Percentiles rank a stretch among this genome's conserved stretches.
Conservation (phyloP, 1,140 invertebrate species). For the Pseudomyrmex concolor region DNA sequence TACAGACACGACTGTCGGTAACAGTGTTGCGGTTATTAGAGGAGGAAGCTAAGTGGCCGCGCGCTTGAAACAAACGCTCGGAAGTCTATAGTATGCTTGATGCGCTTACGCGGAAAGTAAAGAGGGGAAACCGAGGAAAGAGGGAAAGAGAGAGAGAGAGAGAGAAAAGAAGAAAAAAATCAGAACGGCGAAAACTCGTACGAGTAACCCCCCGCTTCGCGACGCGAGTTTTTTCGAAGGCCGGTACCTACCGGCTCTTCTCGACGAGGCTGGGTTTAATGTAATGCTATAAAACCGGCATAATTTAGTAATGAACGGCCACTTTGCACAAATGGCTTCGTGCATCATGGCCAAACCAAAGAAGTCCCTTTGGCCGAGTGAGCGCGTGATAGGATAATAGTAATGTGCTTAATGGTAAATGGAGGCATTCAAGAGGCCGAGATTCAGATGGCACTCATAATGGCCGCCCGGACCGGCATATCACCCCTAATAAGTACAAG, state of each 20-base stretch:
- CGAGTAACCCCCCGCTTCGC: conserved; percentile 29
- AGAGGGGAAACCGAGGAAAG: neutral
- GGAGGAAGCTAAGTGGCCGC: conserved; percentile 44
- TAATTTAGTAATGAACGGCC: conserved; percentile 85
- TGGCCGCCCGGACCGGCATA: conserved; percentile 80
- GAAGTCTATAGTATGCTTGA: conserved; percentile 35
- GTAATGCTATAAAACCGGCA: conserved; percentile 83
- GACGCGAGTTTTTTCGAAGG: conserved; percentile 74
- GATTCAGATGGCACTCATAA: conserved; percentile 85
- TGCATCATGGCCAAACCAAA: conserved; percentile 82
- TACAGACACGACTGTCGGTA: conserved; percentile 66
- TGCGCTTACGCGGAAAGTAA: conserved; percentile 44
- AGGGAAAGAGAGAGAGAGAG: neutral
- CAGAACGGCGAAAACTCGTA: conserved; percentile 32
- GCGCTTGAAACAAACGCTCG: conserved; percentile 54
- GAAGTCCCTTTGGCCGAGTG: conserved; percentile 79
- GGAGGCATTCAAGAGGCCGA: conserved; percentile 84
- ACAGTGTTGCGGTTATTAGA: conserved; percentile 69
- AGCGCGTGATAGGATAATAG: conserved; percentile 85
- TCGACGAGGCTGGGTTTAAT: conserved; percentile 75
- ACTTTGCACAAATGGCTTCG: conserved; percentile 84
- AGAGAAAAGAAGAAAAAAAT: conserved; percentile 24
- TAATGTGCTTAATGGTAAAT: conserved; percentile 86
- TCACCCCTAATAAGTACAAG: conserved; percentile 85
- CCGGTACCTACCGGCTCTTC: conserved; percentile 55